Evolutionary conservation across 1,140 invertebrate genomes (phyloP).

Genomic region (Drosophila grimshawi): DNA sequence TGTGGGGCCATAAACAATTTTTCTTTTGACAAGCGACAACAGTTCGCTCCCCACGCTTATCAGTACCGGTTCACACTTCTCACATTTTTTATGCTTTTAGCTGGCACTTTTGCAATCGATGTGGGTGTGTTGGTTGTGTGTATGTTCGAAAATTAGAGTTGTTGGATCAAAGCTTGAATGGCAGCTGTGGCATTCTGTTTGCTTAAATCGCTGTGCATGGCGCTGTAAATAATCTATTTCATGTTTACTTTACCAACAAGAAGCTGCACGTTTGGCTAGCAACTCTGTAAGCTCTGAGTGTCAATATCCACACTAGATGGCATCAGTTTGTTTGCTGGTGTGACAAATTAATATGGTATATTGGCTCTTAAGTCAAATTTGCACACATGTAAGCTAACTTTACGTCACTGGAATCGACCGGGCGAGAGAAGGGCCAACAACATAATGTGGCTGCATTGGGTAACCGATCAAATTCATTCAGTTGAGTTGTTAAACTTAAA

Average conservation of each 20-base stretch:
- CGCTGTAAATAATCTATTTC: conserved; percentile 76
- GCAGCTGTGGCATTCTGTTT: conserved; percentile 47
- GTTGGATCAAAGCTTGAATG: conserved; percentile 18
- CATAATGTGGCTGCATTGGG: not conserved
- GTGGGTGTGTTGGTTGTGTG: not conserved
- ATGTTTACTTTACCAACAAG: conserved; percentile 61
- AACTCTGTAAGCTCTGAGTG: conserved; percentile 33
- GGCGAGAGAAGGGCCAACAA: not conserved
- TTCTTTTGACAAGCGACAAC: conserved; percentile 49
- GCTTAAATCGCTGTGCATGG: conserved; percentile 70
- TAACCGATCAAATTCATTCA: not conserved
- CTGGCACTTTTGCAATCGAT: conserved; percentile 1
- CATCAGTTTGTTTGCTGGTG: conserved; percentile 37
- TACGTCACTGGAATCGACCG: conserved; percentile 15
- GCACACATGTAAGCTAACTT: conserved; percentile 15
- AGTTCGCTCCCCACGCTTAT: conserved; percentile 48
- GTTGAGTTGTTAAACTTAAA: conserved; percentile 4
- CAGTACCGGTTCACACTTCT: conserved; percentile 55
- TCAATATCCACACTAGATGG: conserved; percentile 41
- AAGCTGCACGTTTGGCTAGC: conserved; percentile 27
- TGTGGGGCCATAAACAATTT: conserved; percentile 46
- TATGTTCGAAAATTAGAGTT: not conserved
- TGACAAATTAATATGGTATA: conserved; percentile 61
- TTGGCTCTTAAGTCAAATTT: conserved; percentile 59
- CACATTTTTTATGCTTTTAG: conserved; percentile 21